Base-by-base conservation (phyloP, 2,113 vertebrate species). In the Rostratula benghalensis region DNA sequence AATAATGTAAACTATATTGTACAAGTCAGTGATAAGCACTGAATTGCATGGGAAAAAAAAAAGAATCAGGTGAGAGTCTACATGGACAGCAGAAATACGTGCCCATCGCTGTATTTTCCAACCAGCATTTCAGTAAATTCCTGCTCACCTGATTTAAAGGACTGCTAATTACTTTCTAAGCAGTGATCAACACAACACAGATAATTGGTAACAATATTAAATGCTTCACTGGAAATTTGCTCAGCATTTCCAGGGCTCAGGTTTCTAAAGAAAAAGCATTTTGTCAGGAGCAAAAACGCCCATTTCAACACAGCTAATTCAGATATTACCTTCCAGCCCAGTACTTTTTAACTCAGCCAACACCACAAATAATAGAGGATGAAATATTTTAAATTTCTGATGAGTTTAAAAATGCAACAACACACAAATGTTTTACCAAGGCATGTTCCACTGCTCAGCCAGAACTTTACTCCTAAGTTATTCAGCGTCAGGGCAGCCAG, bases 401-500 rank as follows among this genome's bases (percentile, higher is more conserved):
- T 45, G 6, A 61, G 5, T 48, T 90, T 81, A 61, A 94, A 84
- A 95, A 60, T 56, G 57, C 54, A 85, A n/a, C 4, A 27, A 21
- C 89, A 79, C 25, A 45, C 22, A 79, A 64, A 43, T 24, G 45
- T 67, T 97, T 97, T 98, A 99, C 99, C 99, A 12, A 99, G 97
- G 85, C 99, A 99, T 4, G 99, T 99, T 60, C 99, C 99, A 67
- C 99, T 99, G 98, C 99, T 99, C 76, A 99, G 97, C 99, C 99
- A 99, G 97, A 99, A 99, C 3, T 95, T 98, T 23, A 99, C 83
- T 60, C 98, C 92, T 27, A 99, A 97, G 11, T 50, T 93, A 35
- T 97, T 95, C 13, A 99, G 97, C 0, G 98, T 99, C 83, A 89
- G 92, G 48, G 98, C 97, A 33, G 99, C 98, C 23, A 99, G 82